Percentiles rank a stretch among this genome's conserved stretches.
These are phyloP conservation scores for Thunnus albacares DNA, from an alignment of 2,797 vertebrate species.

Conservation along the genomic window DNA sequence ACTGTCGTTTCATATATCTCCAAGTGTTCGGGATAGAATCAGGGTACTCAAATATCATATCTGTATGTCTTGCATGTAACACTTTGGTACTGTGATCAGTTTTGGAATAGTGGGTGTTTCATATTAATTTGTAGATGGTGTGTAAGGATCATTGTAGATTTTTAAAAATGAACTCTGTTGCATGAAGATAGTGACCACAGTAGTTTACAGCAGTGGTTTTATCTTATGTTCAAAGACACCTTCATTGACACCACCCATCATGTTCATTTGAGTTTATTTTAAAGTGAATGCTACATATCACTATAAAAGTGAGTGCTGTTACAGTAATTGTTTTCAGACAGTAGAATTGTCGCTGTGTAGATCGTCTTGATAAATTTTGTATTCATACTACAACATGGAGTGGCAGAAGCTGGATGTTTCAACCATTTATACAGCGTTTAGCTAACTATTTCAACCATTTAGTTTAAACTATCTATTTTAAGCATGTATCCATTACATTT, in stretches of 20 bases:
- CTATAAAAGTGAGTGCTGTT: background rate
- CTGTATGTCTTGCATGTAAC: background rate
- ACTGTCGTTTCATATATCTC: constrained; percentile 32
- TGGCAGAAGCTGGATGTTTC: background rate
- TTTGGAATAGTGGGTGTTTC: background rate
- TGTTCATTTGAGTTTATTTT: background rate
- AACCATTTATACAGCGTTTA: background rate
- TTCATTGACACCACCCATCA: background rate
- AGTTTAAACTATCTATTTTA: too few relatives aligned
- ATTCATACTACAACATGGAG: background rate
- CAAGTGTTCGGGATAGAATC: background rate
- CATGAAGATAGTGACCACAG: background rate
- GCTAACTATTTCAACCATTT: background rate
- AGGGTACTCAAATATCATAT: background rate
- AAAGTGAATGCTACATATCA: too few relatives aligned
- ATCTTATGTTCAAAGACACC: too few relatives aligned
- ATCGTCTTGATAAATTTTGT: background rate
- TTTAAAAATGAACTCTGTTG: background rate
- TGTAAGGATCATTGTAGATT: background rate
- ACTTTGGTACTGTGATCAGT: background rate
- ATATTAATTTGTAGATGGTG: background rate
- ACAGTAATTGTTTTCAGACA: too few relatives aligned
- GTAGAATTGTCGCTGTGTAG: background rate
- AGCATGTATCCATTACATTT: too few relatives aligned
- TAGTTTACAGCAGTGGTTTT: background rate